Evolutionary conservation across 2,888 invertebrate genomes (phyloP).

Genomic region (Dicycla oo): DNA sequence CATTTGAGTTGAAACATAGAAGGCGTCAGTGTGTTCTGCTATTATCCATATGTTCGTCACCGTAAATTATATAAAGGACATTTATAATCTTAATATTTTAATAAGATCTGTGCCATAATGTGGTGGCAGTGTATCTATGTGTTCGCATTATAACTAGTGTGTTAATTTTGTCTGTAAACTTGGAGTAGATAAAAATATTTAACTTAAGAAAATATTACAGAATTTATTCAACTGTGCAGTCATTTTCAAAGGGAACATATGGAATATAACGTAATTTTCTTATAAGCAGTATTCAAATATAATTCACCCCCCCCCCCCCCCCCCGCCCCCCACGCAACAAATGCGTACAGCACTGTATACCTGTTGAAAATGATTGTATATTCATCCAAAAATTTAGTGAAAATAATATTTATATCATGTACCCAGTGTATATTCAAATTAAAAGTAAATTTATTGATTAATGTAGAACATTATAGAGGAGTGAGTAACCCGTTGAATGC

Average conservation of each 20-base stretch:
- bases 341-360: conserved; percentile 41
- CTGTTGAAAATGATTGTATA: conserved; percentile 59
- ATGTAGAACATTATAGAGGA: conserved; percentile 56
- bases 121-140: conserved; percentile 86
- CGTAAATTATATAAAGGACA: conserved; percentile 74
- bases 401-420: conserved; percentile 57
- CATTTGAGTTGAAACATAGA: conserved; percentile 49
- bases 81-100: conserved; percentile 74
- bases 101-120: conserved; percentile 89
- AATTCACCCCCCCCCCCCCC: conserved; percentile 54
- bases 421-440: conserved; percentile 65
- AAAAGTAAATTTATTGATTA: conserved; percentile 52
- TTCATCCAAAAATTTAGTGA: conserved; percentile 47
- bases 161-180: conserved; percentile 85
- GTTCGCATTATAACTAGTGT: conserved; percentile 85
- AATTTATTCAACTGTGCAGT: conserved; percentile 63
- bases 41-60: conserved; percentile 67
- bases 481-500: conserved; percentile 24
- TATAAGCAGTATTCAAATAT: conserved; percentile 60
- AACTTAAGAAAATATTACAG: conserved; percentile 79
- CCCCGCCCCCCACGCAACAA: too few species aligned
- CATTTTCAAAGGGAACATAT: conserved; percentile 55
- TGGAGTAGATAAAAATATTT: conserved; percentile 83
- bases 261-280: conserved; percentile 52
- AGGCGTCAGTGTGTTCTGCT: conserved; percentile 53